Conservation (phyloP, 2,797 vertebrate species). For the Furcifer pardalis region DNA sequence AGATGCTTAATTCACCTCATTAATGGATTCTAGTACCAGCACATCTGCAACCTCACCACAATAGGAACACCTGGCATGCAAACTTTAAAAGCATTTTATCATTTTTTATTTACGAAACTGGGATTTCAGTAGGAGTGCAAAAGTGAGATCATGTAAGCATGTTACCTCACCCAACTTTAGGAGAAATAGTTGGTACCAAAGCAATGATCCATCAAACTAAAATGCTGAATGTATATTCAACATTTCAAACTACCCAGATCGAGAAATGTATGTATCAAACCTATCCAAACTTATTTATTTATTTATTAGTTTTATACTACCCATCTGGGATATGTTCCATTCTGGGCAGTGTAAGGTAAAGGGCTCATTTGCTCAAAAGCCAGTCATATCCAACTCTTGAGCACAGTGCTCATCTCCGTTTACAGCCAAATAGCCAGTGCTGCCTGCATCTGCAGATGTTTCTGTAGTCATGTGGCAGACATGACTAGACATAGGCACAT, state of each 20-base stretch:
- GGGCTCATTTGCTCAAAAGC: too few relatives aligned
- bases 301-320: too few relatives aligned
- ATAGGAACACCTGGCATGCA: not conserved
- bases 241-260: not conserved
- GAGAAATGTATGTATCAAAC: too few relatives aligned
- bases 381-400: too few relatives aligned
- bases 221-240: not conserved
- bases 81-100: constrained; percentile 3
- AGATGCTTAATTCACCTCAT: not conserved
- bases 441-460: too few relatives aligned
- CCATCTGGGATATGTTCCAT: too few relatives aligned
- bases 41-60: constrained; percentile 15
- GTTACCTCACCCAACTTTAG: not conserved
- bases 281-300: too few relatives aligned
- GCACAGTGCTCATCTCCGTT: too few relatives aligned
- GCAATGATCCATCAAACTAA: not conserved
- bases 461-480: too few relatives aligned
- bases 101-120: not conserved
- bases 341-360: too few relatives aligned
- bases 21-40: not conserved
- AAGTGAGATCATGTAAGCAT: not conserved
- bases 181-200: not conserved
- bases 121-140: not conserved
- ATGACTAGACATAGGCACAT: too few relatives aligned
- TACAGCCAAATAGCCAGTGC: too few relatives aligned